Evolutionary conservation across 2,113 vertebrate species (phyloP).

Genomic region (Manacus vitellinus): DNA sequence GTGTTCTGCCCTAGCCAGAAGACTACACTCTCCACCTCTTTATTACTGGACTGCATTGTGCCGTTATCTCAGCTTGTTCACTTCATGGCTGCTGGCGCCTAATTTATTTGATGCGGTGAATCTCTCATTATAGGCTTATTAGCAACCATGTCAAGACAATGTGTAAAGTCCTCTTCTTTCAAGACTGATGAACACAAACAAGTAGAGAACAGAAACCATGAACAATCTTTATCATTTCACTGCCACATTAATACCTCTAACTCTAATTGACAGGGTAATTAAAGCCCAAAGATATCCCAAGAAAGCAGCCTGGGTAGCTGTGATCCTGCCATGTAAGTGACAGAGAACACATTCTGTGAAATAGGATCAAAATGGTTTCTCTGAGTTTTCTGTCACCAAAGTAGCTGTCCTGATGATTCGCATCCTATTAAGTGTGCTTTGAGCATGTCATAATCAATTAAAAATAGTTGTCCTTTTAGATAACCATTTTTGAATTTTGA

Average conservation of each 20-base stretch:
- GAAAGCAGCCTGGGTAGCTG: slow-evolving; percentile 4
- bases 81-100: slow-evolving; percentile 11
- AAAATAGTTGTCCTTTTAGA: slow-evolving; percentile 18
- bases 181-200: slow-evolving; percentile 30
- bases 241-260: slow-evolving; percentile 38
- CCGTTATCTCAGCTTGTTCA: slow-evolving; percentile 4
- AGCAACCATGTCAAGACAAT: slow-evolving; percentile 43
- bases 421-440: slow-evolving; percentile 31
- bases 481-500: not conserved
- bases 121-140: not conserved
- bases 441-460: slow-evolving; percentile 27
- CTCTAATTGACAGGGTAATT: slow-evolving; percentile 63
- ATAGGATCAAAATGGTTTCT: slow-evolving; percentile 32
- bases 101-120: not conserved
- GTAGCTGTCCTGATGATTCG: slow-evolving; percentile 28
- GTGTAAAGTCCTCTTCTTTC: slow-evolving; percentile 21
- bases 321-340: not conserved
- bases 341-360: not conserved
- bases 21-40: not conserved
- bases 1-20: not conserved
- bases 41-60: not conserved
- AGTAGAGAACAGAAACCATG: slow-evolving; percentile 5
- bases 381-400: slow-evolving; percentile 8
- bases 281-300: slow-evolving; percentile 19
- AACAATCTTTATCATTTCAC: slow-evolving; percentile 16